These are phyloP conservation scores for Pseudochaenichthys georgianus DNA, from an alignment of 2,797 vertebrate genomes.

Conservation along the genomic window DNA sequence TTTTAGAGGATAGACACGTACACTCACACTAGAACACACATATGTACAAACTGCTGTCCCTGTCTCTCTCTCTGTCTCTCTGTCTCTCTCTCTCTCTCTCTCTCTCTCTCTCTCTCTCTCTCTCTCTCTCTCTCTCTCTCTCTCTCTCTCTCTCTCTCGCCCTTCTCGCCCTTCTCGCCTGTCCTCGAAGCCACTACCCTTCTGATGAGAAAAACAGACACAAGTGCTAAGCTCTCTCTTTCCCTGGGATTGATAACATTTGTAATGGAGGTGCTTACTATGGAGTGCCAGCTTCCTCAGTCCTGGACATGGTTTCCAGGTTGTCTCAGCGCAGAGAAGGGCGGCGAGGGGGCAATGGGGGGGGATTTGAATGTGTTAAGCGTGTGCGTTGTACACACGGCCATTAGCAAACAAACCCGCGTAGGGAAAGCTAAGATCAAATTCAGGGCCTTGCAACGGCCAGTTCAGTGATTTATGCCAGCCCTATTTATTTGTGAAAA, in stretches of 20 bases:
- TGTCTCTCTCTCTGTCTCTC: slow-evolving; percentile 72
- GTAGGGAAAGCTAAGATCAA: slow-evolving; percentile 52
- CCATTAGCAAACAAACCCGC: slow-evolving; percentile 63
- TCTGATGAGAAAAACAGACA: slow-evolving; percentile 81
- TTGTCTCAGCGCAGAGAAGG: slow-evolving; percentile 51
- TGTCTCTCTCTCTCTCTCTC: slow-evolving; percentile 71
- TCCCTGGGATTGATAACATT: slow-evolving; percentile 79
- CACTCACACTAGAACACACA: slow-evolving; percentile 44
- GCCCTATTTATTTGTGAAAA: slow-evolving; percentile 25
- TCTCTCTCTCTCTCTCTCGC: background rate
- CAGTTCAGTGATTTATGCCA: slow-evolving; percentile 41
- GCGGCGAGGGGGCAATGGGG: slow-evolving; percentile 16
- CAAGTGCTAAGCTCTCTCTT: slow-evolving; percentile 73
- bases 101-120: slow-evolving; percentile 70
- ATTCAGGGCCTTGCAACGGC: slow-evolving; percentile 50
- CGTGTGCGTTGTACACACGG: slow-evolving; percentile 55
- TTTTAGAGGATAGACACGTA: slow-evolving; percentile 65
- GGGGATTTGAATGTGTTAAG: slow-evolving; percentile 60
- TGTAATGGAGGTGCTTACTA: slow-evolving; percentile 78
- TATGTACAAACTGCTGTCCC: slow-evolving; percentile 73
- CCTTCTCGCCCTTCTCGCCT: slow-evolving; percentile 29
- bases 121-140: slow-evolving; percentile 47
- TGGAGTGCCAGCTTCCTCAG: slow-evolving; percentile 72
- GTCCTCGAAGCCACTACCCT: slow-evolving; percentile 26
- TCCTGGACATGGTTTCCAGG: slow-evolving; percentile 69